phyloP scores from a whole-genome alignment of 2,797 vertebrate species.

The Chromobotia macracanthus region DNA sequence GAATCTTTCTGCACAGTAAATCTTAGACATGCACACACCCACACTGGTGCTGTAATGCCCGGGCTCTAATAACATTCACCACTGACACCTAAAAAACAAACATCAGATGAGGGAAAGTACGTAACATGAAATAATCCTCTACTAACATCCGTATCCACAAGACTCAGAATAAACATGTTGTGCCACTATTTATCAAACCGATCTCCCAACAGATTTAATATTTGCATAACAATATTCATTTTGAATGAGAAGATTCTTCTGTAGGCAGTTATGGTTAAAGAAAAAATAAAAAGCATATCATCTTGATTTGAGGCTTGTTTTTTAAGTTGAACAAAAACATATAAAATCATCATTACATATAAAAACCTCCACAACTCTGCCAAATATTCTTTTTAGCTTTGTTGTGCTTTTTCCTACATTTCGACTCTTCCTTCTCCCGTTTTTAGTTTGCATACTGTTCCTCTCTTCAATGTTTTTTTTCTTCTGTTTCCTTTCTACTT shows the following conservation, averaged over 20 bases:
- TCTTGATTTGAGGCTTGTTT: constrained; percentile 9
- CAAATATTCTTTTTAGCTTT: constrained; percentile 42
- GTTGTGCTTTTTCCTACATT: constrained; percentile 27
- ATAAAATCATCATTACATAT: constrained; percentile 55
- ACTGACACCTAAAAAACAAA: background rate
- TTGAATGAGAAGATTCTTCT: background rate
- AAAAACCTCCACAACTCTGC: constrained; percentile 56
- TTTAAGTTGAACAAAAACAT: background rate
- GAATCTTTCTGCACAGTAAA: constrained; percentile 56
- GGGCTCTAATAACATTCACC: background rate
- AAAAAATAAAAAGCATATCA: background rate
- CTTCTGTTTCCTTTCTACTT: constrained; percentile 7
- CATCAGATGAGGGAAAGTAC: no score
- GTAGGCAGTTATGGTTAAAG: background rate
- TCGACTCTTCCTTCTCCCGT: background rate
- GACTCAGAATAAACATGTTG: background rate
- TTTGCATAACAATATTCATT: background rate
- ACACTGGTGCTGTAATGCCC: background rate
- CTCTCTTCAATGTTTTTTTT: background rate
- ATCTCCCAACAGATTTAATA: background rate
- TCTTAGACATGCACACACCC: constrained; percentile 17
- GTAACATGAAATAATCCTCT: background rate
- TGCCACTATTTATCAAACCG: background rate
- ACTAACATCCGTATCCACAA: background rate
- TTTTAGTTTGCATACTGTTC: background rate